Conservation (phyloP, 2,113 vertebrate genomes). For the Hepsetus odoe region DNA sequence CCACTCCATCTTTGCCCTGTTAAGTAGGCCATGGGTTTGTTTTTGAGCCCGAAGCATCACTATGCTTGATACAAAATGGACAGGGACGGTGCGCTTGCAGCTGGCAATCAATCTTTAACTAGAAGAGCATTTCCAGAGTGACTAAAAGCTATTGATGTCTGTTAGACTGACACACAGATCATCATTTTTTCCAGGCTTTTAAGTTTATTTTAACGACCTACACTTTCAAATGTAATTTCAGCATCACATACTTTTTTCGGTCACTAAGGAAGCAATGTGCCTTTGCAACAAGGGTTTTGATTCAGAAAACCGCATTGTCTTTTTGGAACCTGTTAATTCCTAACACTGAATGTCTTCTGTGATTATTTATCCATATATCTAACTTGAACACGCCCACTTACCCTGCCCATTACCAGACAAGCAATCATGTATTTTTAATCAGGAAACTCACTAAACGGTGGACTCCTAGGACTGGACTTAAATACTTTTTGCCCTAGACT, state of each 20-base stretch:
- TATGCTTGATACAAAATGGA: not conserved
- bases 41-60: conserved; percentile 12
- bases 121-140: not conserved
- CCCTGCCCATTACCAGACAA: too few relatives aligned
- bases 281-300: too few relatives aligned
- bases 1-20: conserved; percentile 19
- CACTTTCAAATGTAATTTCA: not conserved
- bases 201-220: not conserved
- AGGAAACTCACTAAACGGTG: too few relatives aligned
- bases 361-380: too few relatives aligned
- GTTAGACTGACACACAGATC: not conserved
- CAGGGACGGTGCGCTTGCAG: conserved; percentile 1
- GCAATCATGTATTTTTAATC: too few relatives aligned
- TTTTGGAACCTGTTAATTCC: too few relatives aligned
- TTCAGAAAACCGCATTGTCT: too few relatives aligned
- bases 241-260: not conserved
- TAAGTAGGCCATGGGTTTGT: conserved; percentile 2
- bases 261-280: too few relatives aligned
- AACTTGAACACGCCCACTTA: too few relatives aligned
- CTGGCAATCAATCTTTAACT: not conserved
- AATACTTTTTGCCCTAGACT: too few relatives aligned
- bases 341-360: too few relatives aligned
- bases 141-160: not conserved
- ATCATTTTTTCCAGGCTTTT: not conserved
- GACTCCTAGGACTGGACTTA: too few relatives aligned